Base-by-base conservation (phyloP, 2,797 vertebrate genomes). In the Scarus forsteni region DNA sequence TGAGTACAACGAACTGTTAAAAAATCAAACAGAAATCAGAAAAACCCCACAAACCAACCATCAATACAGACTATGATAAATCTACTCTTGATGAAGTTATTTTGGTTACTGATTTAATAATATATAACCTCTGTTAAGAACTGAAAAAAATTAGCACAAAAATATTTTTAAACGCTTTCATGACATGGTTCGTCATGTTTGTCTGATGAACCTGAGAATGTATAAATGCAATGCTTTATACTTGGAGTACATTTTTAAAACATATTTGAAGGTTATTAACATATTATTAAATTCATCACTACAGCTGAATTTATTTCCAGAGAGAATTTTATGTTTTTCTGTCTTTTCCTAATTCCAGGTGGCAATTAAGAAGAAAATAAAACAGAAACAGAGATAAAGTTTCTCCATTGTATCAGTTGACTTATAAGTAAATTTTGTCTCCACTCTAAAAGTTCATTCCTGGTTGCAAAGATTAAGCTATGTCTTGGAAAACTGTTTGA, bases 201-300 rank as follows among this genome's bases (percentile, higher is more conserved):
- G 74, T 80, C 54, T 73, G 55, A 15, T 54, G 39, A 83, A 75
- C 69, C 50, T 70, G 52, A 80, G 59, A 59, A 67, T 60, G 49
- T 57, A 65, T 13, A 59, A 57, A 62, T 11, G 19, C 27, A 51
- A 36, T 42, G 36, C 3, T 46, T 42, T 54, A 15, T 55, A 61
- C 14, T 7, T 54, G 1, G 54, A 49, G 14, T 48, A 6, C 62
- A 49, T 74, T 57, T 48, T 38, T 42, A 39, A 14, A 45, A 56
- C 10, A n/a, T 16, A 45, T 8, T 16, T 18, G 15, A 56, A 44
- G 60, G 48, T 42, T 2, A 42, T 18, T 44, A 46, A 54, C 9
- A 7, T 34, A 39, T 65, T 6, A 66, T 39, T 7, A 39, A 39
- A 8, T 13, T 2, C 18, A 69, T n/a, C 1, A 8, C 15, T 6